These are phyloP conservation scores for Trichomalopsis sarcophagae DNA, from an alignment of 1,140 invertebrate genomes.

Conservation along the genomic window DNA sequence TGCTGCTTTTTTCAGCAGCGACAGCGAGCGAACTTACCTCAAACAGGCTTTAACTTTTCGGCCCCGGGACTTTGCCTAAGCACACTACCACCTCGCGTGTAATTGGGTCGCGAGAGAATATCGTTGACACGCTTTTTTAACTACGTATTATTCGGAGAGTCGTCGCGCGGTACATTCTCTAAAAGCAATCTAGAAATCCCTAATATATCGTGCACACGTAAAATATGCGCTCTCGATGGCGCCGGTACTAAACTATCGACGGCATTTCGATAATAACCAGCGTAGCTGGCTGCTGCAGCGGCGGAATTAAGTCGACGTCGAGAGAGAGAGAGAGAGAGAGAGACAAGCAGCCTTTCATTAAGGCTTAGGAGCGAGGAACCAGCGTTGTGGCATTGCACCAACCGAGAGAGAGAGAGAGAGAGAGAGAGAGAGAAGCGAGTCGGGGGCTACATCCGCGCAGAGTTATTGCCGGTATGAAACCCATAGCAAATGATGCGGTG, in stretches of 20 bases:
- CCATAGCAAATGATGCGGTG: constrained; percentile 74
- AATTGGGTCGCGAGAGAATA: not conserved
- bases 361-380: constrained; percentile 18
- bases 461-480: constrained; percentile 74
- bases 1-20: not conserved
- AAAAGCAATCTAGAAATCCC: not conserved
- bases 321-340: not conserved
- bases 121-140: too few species aligned
- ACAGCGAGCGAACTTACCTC: not conserved
- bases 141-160: too few species aligned
- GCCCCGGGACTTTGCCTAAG: not conserved
- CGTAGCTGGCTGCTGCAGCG: not conserved
- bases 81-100: not conserved
- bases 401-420: not conserved
- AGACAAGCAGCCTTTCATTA: constrained; percentile 47
- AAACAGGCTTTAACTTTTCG: not conserved
- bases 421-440: constrained; percentile 37
- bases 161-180: too few species aligned
- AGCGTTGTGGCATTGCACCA: not conserved
- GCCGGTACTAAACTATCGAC: constrained; percentile 26
- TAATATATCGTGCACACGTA: not conserved
- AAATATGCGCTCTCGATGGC: constrained; percentile 20
- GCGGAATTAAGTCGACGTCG: not conserved
- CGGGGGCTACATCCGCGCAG: constrained; percentile 62
- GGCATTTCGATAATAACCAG: constrained; percentile 46